Percentiles rank a stretch among this genome's conserved stretches.
phyloP scores from a whole-genome alignment of 1,140 invertebrate species.

The Diachasma alloeum region DNA sequence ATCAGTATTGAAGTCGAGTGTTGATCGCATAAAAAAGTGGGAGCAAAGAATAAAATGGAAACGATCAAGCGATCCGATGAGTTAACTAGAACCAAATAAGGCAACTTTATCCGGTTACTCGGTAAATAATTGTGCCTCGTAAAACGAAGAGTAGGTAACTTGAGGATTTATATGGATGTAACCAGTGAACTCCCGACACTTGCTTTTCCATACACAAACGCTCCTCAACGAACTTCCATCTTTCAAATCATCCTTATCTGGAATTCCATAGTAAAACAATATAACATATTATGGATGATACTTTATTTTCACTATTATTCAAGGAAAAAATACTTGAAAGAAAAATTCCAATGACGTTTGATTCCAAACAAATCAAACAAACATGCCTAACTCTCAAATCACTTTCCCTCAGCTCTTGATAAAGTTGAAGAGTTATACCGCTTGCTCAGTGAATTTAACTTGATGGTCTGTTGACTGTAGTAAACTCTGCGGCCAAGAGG shows the following conservation, averaged over 20 bases:
- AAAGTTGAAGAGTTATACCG: neutral
- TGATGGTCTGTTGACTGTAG: neutral
- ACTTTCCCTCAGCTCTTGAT: neutral
- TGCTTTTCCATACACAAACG: conserved; percentile 40
- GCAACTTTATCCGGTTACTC: conserved; percentile 39
- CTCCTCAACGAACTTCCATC: conserved; percentile 6
- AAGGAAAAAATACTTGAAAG: neutral
- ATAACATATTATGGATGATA: neutral
- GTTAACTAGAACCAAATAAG: conserved; percentile 54
- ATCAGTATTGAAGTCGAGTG: neutral
- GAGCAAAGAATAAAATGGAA: neutral
- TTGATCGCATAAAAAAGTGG: neutral
- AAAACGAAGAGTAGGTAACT: conserved; percentile 42
- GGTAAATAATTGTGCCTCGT: conserved; percentile 59
- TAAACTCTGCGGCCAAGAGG: neutral
- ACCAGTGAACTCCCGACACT: conserved; percentile 50
- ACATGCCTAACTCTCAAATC: neutral
- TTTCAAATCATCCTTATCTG: neutral
- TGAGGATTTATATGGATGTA: conserved; percentile 56
- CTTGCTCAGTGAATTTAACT: neutral
- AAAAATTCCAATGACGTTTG: neutral
- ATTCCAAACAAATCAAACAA: neutral
- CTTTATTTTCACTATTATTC: neutral
- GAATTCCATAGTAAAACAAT: neutral
- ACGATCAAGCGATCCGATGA: conserved; percentile 46